These are phyloP conservation scores for Nemopilema nomurai DNA, from an alignment of 30 jellyfish, hydroid and myxozoan genomes.

Conservation along the genomic window DNA sequence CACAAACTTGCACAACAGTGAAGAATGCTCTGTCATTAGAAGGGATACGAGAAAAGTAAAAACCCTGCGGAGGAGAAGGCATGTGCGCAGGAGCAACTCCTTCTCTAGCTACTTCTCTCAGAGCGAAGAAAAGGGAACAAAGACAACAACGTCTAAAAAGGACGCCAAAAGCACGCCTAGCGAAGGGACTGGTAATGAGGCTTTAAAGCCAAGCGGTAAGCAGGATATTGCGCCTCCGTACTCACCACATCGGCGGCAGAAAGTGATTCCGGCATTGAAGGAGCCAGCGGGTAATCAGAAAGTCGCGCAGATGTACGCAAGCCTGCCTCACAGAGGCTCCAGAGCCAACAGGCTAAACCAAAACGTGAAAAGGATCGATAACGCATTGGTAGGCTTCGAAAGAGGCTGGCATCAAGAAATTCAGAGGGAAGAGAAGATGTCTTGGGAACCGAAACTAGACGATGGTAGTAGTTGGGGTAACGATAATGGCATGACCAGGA, in stretches of 20 bases:
- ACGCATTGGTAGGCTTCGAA: background rate
- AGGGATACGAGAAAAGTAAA: constrained; percentile 50
- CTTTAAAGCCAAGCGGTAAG: background rate
- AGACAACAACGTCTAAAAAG: background rate
- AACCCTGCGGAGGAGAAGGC: constrained; percentile 63
- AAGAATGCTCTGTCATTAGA: constrained; percentile 40
- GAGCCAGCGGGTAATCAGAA: constrained; percentile 13
- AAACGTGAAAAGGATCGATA: background rate
- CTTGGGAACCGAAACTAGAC: background rate
- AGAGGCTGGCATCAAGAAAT: too few relatives aligned
- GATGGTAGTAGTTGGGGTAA: background rate
- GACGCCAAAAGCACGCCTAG: background rate
- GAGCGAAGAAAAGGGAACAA: constrained; percentile 2
- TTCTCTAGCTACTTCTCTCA: constrained; percentile 63
- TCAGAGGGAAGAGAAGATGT: background rate
- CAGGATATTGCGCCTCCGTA: constrained; percentile 41
- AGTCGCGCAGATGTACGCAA: background rate
- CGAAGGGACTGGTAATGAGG: background rate
- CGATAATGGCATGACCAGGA: background rate
- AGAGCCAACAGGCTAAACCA: background rate
- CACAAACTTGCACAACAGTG: constrained; percentile 23
- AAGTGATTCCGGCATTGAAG: constrained; percentile 10
- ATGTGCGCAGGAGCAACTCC: constrained; percentile 70
- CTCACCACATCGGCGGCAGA: constrained; percentile 43
- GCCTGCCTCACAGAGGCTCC: constrained; percentile 14